A percentile compares a stretch with the other conserved stretches of the same genome.
These are phyloP conservation scores for Physeter macrocephalus DNA, from an alignment of 2,113 vertebrate genomes.

Conservation along the genomic window DNA sequence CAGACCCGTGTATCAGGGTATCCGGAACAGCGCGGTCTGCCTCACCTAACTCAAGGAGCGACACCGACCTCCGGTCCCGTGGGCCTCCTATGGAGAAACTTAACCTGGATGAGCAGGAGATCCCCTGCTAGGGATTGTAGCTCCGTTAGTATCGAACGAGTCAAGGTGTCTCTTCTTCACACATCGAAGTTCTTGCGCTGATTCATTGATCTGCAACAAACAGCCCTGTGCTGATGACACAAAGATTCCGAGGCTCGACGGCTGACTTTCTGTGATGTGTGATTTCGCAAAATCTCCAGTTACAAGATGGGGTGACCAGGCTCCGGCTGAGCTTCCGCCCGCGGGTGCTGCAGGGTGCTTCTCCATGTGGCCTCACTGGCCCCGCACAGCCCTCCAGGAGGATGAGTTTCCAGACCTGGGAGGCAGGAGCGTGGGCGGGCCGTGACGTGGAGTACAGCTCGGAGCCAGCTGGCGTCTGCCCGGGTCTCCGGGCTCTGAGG, in stretches of 20 bases:
- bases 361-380: neutral
- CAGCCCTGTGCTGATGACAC: neutral
- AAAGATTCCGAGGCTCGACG: neutral
- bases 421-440: neutral
- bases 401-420: neutral
- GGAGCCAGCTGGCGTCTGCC: neutral
- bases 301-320: neutral
- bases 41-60: neutral
- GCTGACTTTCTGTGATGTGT: neutral
- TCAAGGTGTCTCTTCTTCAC: neutral
- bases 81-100: rapidly evolving
- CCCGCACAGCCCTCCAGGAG: neutral
- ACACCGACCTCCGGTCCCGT: rapidly evolving
- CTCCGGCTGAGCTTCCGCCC: neutral
- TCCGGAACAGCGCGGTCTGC: neutral
- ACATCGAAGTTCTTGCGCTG: neutral
- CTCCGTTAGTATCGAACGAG: rapidly evolving
- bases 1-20: neutral
- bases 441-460: rapidly evolving
- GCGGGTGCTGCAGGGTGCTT: rapidly evolving
- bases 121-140: rapidly evolving
- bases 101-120: rapidly evolving
- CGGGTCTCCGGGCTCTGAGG: neutral
- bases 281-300: neutral
- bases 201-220: rapidly evolving